Percentiles rank a stretch among this genome's conserved stretches.
Conservation (phyloP, 2,113 vertebrate species). For the Tenrec ecaudatus region DNA sequence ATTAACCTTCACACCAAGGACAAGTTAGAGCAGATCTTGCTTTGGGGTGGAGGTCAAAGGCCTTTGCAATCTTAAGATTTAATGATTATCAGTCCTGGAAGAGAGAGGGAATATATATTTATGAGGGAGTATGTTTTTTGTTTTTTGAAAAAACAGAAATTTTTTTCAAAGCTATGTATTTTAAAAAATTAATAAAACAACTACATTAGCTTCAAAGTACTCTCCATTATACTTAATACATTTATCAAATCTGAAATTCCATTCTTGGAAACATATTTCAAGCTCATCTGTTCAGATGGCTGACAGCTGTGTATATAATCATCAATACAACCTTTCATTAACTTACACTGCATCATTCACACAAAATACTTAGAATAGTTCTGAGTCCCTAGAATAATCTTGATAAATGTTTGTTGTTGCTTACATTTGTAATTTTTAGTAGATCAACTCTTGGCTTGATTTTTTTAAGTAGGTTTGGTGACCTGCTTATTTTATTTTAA, state of each 20-base stretch:
- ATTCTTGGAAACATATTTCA: too few relatives aligned
- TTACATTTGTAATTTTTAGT: not conserved
- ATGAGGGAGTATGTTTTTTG: not conserved
- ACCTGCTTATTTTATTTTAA: conserved; percentile 15
- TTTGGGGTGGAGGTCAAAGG: not conserved
- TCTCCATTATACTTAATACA: too few relatives aligned
- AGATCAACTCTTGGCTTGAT: not conserved
- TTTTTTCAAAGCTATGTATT: too few relatives aligned
- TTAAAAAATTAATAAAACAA: too few relatives aligned
- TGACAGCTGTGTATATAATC: too few relatives aligned
- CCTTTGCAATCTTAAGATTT: not conserved
- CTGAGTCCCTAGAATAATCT: not conserved
- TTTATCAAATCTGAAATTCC: too few relatives aligned
- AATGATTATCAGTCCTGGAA: not conserved
- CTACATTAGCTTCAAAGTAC: too few relatives aligned
- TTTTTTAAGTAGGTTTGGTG: not conserved
- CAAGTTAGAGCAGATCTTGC: not conserved
- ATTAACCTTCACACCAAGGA: not conserved
- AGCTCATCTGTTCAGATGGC: too few relatives aligned
- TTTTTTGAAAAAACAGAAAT: too few relatives aligned
- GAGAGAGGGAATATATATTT: not conserved
- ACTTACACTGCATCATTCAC: not conserved
- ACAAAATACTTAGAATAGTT: not conserved
- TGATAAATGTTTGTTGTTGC: not conserved
- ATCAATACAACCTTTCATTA: not conserved